Percentiles rank a stretch among this genome's conserved stretches.
Conservation (phyloP, 2,797 vertebrate genomes). For the Ataeniobius toweri region DNA sequence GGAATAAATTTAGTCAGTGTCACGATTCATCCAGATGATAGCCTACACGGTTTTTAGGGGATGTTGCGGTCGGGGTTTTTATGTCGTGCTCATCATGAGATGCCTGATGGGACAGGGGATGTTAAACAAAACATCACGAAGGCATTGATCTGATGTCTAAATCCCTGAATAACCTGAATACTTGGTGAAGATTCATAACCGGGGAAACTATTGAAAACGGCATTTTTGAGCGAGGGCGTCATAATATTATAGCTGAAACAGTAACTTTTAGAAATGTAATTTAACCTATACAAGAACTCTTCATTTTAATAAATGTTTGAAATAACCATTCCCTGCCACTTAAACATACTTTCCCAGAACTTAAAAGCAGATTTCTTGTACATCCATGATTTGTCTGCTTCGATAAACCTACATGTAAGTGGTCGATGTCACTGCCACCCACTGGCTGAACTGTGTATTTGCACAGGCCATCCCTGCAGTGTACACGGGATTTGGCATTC, state of each 20-base stretch:
- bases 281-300: background rate
- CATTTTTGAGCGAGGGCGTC: background rate
- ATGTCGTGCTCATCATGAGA: background rate
- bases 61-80: background rate
- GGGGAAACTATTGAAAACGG: background rate
- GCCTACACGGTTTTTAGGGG: background rate
- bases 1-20: slow-evolving; percentile 43
- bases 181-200: background rate
- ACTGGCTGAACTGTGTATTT: background rate
- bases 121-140: slow-evolving; percentile 27
- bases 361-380: background rate
- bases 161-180: background rate
- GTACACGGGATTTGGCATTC: too few species aligned
- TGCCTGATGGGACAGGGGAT: background rate
- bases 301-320: background rate
- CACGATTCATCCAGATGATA: slow-evolving; percentile 40
- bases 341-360: background rate
- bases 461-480: too few species aligned
- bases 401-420: background rate
- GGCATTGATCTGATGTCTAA: background rate
- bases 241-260: background rate
- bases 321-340: background rate
- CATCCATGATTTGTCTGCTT: background rate
- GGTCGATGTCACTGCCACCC: background rate
- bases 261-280: background rate